These are phyloP conservation scores for Corythornis cristatus DNA, from an alignment of 2,113 vertebrate genomes.

Conservation along the genomic window DNA sequence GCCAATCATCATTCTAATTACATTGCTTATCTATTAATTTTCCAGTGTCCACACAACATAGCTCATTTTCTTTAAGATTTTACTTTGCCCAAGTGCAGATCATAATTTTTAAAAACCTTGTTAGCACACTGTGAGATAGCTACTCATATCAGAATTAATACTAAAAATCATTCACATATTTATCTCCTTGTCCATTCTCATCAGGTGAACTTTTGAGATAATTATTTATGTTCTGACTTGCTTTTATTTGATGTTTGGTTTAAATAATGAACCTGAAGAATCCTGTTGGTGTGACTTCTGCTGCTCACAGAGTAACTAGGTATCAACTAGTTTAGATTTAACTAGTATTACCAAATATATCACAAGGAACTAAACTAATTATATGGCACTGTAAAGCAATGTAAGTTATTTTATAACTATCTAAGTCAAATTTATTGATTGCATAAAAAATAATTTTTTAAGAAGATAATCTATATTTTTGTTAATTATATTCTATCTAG, in stretches of 20 bases:
- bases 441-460: constrained; percentile 47
- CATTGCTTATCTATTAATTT: not conserved
- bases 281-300: not conserved
- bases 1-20: not conserved
- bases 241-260: not conserved
- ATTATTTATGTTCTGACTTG: not conserved
- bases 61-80: not conserved
- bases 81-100: not conserved
- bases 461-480: constrained; percentile 28
- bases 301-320: not conserved
- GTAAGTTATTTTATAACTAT: constrained; percentile 41
- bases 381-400: constrained; percentile 6
- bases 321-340: constrained; percentile 21
- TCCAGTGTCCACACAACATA: not conserved
- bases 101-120: not conserved
- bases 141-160: not conserved
- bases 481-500: constrained; percentile 46
- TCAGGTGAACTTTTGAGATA: not conserved
- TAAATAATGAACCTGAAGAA: not conserved
- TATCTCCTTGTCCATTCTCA: not conserved
- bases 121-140: not conserved
- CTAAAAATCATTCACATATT: not conserved
- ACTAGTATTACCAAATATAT: constrained; percentile 47
- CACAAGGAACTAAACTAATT: constrained; percentile 14
- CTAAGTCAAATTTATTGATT: constrained; percentile 52